Evolutionary conservation across 2,888 invertebrate species (phyloP).

Genomic region (Lymantria dispar): DNA sequence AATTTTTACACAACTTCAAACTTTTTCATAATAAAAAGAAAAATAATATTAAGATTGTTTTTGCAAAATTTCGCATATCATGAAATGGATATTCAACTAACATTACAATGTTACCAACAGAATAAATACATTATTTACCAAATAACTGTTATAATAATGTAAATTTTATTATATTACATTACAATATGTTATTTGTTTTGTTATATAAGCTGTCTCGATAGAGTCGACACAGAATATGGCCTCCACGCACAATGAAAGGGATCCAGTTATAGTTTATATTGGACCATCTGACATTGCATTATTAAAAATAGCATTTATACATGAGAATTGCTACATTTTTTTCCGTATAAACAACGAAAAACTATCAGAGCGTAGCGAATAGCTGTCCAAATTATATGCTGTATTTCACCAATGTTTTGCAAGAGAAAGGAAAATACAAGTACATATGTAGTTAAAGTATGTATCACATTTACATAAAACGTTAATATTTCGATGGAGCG

Average conservation of each 20-base stretch:
- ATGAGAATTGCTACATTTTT: neutral
- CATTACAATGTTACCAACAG: no score
- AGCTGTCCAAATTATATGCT: neutral
- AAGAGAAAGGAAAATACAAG: slow-evolving; percentile 6
- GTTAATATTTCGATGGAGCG: slow-evolving; percentile 36
- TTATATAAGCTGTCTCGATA: neutral
- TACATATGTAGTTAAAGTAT: neutral
- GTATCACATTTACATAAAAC: slow-evolving; percentile 31
- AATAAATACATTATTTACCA: no score
- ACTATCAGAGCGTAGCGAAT: slow-evolving; percentile 5
- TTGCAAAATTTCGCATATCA: no score
- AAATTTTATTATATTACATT: no score
- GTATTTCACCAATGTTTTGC: slow-evolving; percentile 1
- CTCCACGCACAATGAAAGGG: neutral
- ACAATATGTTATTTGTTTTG: slow-evolving; percentile 3
- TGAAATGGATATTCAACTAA: no score
- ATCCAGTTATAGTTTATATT: neutral
- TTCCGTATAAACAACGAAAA: neutral
- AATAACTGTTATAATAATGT: no score
- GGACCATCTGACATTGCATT: neutral
- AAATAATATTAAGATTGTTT: no score
- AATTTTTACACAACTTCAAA: no score
- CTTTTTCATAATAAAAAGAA: no score
- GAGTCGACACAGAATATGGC: neutral
- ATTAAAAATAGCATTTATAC: neutral